Evolutionary conservation across 37 sponge, comb jelly and placozoan species (phyloP), one percentile per base, ranked within the genome.

Genomic region (Geodia barretti): DNA sequence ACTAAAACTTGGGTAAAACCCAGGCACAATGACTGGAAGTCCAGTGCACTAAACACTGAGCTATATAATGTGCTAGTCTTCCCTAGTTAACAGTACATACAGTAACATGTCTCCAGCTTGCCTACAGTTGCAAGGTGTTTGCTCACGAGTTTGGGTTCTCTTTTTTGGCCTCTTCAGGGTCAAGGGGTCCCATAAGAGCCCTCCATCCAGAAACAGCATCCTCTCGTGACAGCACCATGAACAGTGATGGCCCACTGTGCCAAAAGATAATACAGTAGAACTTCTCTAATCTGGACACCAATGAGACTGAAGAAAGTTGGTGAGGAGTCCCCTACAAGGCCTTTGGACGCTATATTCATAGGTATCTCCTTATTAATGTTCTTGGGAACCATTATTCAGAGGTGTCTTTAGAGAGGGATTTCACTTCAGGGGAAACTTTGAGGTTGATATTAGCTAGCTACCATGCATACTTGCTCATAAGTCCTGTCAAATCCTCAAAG

Each of bases 141-240:
- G n/a, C 72, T 23, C 29, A 92, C 93, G 81, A 43, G 69, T 91
- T 76, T 8, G 96, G 96, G 64, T 90, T 77, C 11, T 60, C 58
- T 21, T 93, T 75, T 47, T 83, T 91, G 7, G 97, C 99, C 62
- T 92, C 88, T 33, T 78, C 86, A 9, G 99, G 99, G 58, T 98
- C 88, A 19, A 71, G 64, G 4, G 92, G 93, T 39, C 99, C 99
- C 86, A 96, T 89, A 28, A 98, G 47, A 31, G 85, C 89, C 70
- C 98, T 90, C 94, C 93, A 95, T 9, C 94, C 97, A 19, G 38
- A 23, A 0, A 98, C 85, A 32, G 98, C 99, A 71, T 98, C 99
- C 34, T 83, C 81, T 36, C 86, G 79, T 9, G 90, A 86, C 62
- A 98, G 75, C 58, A 98, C 97, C 97, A 98, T 89, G 81, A 98